Conservation (phyloP, 2,113 vertebrate genomes). For the Reinhardtius hippoglossoides region DNA sequence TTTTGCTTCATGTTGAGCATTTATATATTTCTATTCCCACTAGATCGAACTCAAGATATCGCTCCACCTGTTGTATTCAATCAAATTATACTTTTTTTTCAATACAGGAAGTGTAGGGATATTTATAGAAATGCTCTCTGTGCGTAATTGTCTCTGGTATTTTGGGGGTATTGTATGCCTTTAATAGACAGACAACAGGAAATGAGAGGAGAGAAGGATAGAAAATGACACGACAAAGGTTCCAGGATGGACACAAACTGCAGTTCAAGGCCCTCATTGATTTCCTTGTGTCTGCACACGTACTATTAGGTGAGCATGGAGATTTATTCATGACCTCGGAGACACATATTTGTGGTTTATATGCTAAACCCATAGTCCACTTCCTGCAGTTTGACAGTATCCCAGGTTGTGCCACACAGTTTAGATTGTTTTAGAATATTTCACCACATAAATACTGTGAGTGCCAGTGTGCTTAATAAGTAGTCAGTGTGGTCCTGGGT, state of each 20-base stretch:
- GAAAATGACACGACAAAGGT: constrained; percentile 13
- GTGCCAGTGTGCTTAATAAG: not conserved
- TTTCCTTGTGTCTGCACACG: not conserved
- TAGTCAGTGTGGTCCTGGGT: not conserved
- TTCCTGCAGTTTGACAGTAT: not conserved
- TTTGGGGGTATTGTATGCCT: constrained; percentile 34
- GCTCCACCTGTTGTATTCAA: not conserved
- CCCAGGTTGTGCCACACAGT: not conserved
- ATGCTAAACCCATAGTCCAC: not conserved
- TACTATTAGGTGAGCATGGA: not conserved
- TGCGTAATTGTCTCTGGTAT: not conserved
- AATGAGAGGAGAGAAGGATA: constrained; percentile 25
- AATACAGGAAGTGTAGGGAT: constrained; percentile 24
- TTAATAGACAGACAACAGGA: constrained; percentile 46
- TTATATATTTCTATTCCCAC: not conserved
- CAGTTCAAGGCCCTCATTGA: not conserved
- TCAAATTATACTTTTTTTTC: not conserved
- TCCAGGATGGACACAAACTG: not conserved
- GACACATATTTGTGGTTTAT: not conserved
- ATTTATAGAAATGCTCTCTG: constrained; percentile 21
- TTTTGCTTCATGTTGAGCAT: not conserved
- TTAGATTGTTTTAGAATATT: not conserved
- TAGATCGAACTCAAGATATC: not conserved
- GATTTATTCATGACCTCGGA: not conserved
- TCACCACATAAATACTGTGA: not conserved